phyloP scores from a whole-genome alignment of 2,113 vertebrate genomes.

The Gallinago jamesoni region DNA sequence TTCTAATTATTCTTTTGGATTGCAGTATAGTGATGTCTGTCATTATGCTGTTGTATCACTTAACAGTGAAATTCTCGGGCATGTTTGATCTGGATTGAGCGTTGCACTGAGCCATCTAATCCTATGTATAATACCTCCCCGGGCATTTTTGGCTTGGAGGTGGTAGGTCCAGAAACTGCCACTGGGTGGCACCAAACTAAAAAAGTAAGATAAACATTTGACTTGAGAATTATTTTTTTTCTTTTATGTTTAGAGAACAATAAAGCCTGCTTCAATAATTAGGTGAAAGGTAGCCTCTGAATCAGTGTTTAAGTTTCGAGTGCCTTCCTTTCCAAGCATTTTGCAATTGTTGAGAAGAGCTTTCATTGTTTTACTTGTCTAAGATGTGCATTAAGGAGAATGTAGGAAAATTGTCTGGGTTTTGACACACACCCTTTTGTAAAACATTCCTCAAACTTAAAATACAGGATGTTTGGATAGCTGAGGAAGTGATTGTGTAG shows the following conservation, averaged over 20 bases:
- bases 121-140: background rate
- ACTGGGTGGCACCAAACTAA: conserved; percentile 54
- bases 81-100: background rate
- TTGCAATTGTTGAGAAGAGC: background rate
- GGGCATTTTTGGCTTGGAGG: background rate
- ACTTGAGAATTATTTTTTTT: background rate
- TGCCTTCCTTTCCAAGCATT: background rate
- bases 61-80: background rate
- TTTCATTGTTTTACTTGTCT: background rate
- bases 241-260: background rate
- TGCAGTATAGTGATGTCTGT: background rate
- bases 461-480: background rate
- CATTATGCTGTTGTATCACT: background rate
- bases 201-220: background rate
- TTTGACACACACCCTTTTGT: background rate
- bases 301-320: background rate
- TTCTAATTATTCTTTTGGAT: background rate
- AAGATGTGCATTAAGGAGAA: background rate
- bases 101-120: background rate
- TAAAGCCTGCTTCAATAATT: background rate
- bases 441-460: background rate
- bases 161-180: background rate
- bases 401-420: background rate
- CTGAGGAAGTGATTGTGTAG: background rate
- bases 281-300: background rate